phyloP scores from a whole-genome alignment of 2,113 vertebrate species.

The Micromys minutus region DNA sequence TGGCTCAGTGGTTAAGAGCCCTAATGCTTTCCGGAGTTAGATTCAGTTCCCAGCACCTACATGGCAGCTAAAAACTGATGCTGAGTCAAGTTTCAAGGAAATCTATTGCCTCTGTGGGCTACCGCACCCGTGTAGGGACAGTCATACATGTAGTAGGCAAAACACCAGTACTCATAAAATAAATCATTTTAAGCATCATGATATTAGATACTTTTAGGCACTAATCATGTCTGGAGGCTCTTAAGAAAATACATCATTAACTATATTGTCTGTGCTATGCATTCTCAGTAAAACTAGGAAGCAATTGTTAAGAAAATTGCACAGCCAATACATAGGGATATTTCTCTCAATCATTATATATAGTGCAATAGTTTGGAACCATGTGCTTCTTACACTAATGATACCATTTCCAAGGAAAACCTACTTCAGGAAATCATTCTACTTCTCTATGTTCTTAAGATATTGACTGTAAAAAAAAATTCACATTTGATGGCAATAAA shows the following conservation, averaged over 20 bases:
- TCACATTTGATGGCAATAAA: not conserved
- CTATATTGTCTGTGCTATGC: not conserved
- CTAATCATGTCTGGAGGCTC: not conserved
- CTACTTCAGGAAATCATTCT: not conserved
- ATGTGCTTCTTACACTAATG: not conserved
- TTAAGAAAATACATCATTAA: not conserved
- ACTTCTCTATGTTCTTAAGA: slow-evolving; percentile 2
- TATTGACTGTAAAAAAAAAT: not conserved
- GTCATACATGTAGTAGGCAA: not conserved
- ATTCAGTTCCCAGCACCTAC: not conserved
- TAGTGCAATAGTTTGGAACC: not conserved
- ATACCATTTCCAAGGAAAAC: not conserved
- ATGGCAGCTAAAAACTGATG: not conserved
- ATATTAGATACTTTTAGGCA: not conserved
- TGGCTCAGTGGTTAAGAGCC: not conserved
- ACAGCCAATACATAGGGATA: not conserved
- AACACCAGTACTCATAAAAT: not conserved
- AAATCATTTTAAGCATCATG: not conserved
- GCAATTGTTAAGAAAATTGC: not conserved
- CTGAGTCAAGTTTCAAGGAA: not conserved
- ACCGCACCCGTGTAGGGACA: no score
- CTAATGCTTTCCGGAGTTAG: not conserved
- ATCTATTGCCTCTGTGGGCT: no score
- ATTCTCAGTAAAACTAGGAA: not conserved
- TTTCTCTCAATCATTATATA: not conserved